These are phyloP conservation scores for Lordiphosa clarofinis DNA, from an alignment of 1,140 invertebrate genomes.

Conservation along the genomic window DNA sequence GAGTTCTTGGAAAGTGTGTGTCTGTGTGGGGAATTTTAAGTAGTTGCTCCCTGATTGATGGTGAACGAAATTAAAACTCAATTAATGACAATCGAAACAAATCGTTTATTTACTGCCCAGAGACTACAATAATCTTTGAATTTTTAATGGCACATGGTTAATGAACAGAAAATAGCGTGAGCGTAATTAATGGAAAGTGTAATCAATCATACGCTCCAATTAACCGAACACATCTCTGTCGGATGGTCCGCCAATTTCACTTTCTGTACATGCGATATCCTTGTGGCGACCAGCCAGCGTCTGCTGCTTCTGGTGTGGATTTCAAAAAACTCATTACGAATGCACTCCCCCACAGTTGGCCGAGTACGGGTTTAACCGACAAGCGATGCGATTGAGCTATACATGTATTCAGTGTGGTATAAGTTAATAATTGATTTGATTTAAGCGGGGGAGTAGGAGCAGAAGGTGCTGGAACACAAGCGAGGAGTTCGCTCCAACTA, in stretches of 20 bases:
- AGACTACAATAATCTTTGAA: conserved; percentile 12
- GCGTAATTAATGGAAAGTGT: conserved; percentile 67
- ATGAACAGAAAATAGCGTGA: conserved; percentile 63
- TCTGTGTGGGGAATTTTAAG: conserved; percentile 33
- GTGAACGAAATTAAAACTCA: conserved; percentile 3
- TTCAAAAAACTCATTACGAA: conserved; percentile 6
- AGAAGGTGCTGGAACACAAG: not conserved
- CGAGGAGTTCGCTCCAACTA: too few relatives aligned
- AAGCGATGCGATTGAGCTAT: too few relatives aligned
- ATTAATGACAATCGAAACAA: conserved; percentile 13
- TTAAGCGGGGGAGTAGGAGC: too few relatives aligned
- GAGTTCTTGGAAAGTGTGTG: not conserved
- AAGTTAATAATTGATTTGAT: too few relatives aligned
- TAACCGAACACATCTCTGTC: conserved; percentile 42
- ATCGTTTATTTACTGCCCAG: conserved; percentile 7
- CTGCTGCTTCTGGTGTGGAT: not conserved
- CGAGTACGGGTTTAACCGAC: too few relatives aligned
- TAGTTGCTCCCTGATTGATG: conserved; percentile 29
- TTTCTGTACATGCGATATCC: conserved; percentile 3
- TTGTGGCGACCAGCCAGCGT: conserved; percentile 3
- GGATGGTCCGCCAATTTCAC: not conserved
- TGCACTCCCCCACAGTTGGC: too few relatives aligned
- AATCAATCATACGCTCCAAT: conserved; percentile 75
- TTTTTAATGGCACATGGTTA: conserved; percentile 49
- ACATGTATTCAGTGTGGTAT: too few relatives aligned